phyloP scores from a whole-genome alignment of 2,113 vertebrate species.

The Coryphaenoides rupestris region DNA sequence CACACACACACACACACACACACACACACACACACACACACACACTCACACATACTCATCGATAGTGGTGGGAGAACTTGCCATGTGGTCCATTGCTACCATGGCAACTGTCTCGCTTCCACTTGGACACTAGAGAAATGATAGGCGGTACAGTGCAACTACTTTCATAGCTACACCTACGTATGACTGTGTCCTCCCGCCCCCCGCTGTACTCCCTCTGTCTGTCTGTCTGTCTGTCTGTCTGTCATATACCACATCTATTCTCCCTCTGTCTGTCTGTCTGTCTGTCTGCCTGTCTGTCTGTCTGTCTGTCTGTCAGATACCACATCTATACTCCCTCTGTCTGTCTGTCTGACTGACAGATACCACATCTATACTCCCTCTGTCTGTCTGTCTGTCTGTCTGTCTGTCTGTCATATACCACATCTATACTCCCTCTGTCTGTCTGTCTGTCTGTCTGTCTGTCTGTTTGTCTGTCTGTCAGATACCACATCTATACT shows the following conservation, averaged over 20 bases:
- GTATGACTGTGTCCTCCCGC: too few species aligned
- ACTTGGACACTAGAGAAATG: too few species aligned
- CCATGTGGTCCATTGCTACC: too few species aligned
- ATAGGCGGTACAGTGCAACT: too few species aligned
- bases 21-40: neutral
- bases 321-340: neutral
- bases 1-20: too few species aligned
- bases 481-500: too few species aligned
- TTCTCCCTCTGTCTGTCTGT: neutral
- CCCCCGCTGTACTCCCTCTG: neutral
- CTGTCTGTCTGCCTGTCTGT: conserved; percentile 1
- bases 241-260: too few species aligned
- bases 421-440: too few species aligned
- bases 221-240: neutral
- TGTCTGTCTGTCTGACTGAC: neutral
- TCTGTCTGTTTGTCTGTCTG: conserved; percentile 10
- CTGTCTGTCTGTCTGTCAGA: neutral
- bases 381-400: neutral
- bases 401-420: conserved; percentile 6
- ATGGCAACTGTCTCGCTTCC: too few species aligned
- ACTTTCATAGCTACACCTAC: too few species aligned
- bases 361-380: neutral
- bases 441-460: conserved; percentile 15
- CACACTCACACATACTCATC: too few species aligned
- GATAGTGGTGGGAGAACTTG: too few species aligned